Conservation (phyloP, 2,797 vertebrate genomes). For the Trichosurus vulpecula region DNA sequence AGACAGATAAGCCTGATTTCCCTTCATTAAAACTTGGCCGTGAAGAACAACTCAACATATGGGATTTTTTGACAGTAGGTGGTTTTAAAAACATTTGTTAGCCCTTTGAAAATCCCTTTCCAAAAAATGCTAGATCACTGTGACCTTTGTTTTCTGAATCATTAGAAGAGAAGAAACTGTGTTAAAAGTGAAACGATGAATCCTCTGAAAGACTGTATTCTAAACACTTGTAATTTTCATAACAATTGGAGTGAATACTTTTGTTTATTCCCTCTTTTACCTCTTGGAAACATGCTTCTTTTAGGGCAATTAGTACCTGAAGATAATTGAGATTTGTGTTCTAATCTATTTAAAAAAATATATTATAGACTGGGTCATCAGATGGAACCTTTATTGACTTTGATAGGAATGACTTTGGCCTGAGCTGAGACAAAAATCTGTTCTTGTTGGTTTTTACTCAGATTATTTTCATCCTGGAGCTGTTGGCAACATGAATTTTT, state of each 20-base stretch:
- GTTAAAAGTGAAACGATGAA: neutral
- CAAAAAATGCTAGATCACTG: neutral
- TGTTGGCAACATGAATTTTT: neutral
- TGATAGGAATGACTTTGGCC: neutral
- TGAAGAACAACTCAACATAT: neutral
- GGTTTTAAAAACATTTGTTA: neutral
- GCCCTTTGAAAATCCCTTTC: neutral
- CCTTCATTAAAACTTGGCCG: neutral
- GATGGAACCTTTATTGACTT: neutral
- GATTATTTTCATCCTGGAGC: neutral
- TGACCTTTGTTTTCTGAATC: neutral
- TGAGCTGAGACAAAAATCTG: neutral
- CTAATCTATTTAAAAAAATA: neutral
- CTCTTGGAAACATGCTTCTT: neutral
- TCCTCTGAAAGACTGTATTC: neutral
- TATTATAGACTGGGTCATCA: neutral
- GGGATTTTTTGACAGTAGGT: neutral
- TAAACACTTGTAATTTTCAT: neutral
- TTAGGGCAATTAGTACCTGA: neutral
- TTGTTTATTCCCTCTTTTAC: neutral
- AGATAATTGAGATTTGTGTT: neutral
- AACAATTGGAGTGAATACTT: neutral
- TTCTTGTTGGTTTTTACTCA: neutral
- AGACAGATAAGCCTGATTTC: neutral
- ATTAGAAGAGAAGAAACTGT: neutral